Conservation (phyloP, 1,140 invertebrate genomes). For the Eciton burchellii region DNA sequence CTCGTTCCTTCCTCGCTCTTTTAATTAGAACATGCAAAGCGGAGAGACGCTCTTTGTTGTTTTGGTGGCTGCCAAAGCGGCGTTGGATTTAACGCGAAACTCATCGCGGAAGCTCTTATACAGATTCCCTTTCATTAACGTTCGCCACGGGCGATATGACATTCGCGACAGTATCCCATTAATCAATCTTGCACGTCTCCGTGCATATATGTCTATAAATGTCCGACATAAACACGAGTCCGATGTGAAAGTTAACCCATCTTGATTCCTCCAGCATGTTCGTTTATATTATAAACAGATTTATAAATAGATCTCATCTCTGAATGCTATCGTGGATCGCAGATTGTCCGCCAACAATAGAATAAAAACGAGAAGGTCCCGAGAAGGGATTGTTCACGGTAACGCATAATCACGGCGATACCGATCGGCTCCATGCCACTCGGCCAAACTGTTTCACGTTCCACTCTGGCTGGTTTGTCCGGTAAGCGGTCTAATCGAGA, state of each 20-base stretch:
- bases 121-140: not conserved
- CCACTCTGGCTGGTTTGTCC: not conserved
- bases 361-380: not conserved
- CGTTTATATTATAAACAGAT: no score
- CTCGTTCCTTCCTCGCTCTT: conserved; percentile 18
- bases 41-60: not conserved
- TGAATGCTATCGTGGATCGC: no score
- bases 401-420: not conserved
- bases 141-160: no score
- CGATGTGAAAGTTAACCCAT: no score
- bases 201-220: no score
- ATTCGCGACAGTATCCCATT: no score
- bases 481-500: not conserved
- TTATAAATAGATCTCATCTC: no score
- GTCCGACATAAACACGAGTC: no score
- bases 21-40: conserved; percentile 32
- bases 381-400: not conserved
- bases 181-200: no score
- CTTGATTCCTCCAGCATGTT: no score
- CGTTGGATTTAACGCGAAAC: not conserved
- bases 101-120: not conserved
- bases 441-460: not conserved
- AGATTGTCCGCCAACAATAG: no score
- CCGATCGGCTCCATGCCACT: not conserved
- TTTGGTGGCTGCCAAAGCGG: not conserved